Evolutionary conservation across 1,140 invertebrate species (phyloP).

Genomic region (Cotesia typhae): DNA sequence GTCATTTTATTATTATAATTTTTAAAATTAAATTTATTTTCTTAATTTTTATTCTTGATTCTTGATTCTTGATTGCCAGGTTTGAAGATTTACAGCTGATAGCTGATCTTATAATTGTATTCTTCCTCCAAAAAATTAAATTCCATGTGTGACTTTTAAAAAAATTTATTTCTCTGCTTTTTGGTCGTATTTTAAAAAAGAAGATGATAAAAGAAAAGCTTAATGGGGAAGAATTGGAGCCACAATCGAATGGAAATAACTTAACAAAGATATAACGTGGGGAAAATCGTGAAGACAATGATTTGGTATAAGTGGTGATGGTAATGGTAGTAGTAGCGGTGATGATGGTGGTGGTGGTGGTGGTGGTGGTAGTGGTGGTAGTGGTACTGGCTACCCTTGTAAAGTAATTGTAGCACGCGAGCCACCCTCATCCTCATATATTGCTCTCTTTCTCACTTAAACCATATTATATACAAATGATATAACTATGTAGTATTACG

Average conservation of each 20-base stretch:
- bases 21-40: background rate
- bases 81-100: too few species aligned
- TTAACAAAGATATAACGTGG: slow-evolving; percentile 18
- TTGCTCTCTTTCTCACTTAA: slow-evolving; percentile 2
- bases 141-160: background rate
- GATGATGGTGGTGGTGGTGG: background rate
- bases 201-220: slow-evolving; percentile 2
- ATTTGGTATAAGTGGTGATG: slow-evolving; percentile 23
- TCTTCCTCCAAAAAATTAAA: too few species aligned
- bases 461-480: background rate
- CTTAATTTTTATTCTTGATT: background rate
- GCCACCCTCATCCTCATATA: background rate
- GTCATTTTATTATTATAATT: background rate
- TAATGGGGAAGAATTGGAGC: slow-evolving; percentile 8
- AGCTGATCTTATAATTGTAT: too few species aligned
- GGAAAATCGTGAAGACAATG: slow-evolving; percentile 25
- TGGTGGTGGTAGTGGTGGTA: background rate
- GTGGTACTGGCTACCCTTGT: too few species aligned
- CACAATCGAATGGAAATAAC: slow-evolving; percentile 30
- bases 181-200: background rate
- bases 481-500: slow-evolving; percentile 16
- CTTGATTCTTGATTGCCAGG: too few species aligned
- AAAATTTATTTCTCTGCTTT: background rate
- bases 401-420: background rate
- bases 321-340: background rate